A percentile compares a stretch with the other conserved stretches of the same genome.
These are phyloP conservation scores for Drosophila limbata DNA, from an alignment of 2,888 invertebrate genomes.

Conservation along the genomic window DNA sequence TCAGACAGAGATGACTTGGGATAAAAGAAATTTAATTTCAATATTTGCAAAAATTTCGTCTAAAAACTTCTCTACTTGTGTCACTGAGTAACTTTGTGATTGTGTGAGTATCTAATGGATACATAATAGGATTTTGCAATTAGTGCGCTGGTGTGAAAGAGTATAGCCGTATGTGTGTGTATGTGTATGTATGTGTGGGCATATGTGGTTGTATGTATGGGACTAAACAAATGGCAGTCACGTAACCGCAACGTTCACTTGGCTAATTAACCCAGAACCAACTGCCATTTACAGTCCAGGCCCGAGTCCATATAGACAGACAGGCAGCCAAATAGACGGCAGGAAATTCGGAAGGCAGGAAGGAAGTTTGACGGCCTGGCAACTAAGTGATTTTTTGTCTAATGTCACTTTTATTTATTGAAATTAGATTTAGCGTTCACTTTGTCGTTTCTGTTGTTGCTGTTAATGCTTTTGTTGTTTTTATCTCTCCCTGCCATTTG, in stretches of 20 bases:
- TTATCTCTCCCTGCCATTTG: conserved; percentile 5
- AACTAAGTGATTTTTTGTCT: conserved; percentile 66
- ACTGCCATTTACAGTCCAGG: conserved; percentile 68
- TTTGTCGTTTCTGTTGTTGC: conserved; percentile 16
- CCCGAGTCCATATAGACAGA: conserved; percentile 30
- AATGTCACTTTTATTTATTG: conserved; percentile 74
- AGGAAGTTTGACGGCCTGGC: conserved; percentile 26
- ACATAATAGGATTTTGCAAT: conserved; percentile 82
- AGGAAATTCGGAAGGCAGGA: conserved; percentile 23
- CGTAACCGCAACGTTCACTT: conserved; percentile 72
- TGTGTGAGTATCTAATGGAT: conserved; percentile 80
- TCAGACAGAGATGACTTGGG: conserved; percentile 12
- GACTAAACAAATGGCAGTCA: conserved; percentile 43
- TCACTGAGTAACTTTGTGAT: conserved; percentile 41
- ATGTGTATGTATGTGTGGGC: conserved; percentile 24
- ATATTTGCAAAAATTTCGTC: conserved; percentile 34
- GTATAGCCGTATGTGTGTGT: conserved; percentile 18
- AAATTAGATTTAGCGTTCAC: conserved; percentile 62
- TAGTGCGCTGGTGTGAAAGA: conserved; percentile 55
- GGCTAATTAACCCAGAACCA: conserved; percentile 75
- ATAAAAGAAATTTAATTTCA: conserved; percentile 32
- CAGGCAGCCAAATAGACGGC: conserved; percentile 13
- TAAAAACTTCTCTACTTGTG: conserved; percentile 17
- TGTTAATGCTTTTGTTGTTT: conserved; percentile 17
- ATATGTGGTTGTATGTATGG: conserved; percentile 13